Conservation (phyloP, 1,140 invertebrate species). For the Achatina immaculata region DNA sequence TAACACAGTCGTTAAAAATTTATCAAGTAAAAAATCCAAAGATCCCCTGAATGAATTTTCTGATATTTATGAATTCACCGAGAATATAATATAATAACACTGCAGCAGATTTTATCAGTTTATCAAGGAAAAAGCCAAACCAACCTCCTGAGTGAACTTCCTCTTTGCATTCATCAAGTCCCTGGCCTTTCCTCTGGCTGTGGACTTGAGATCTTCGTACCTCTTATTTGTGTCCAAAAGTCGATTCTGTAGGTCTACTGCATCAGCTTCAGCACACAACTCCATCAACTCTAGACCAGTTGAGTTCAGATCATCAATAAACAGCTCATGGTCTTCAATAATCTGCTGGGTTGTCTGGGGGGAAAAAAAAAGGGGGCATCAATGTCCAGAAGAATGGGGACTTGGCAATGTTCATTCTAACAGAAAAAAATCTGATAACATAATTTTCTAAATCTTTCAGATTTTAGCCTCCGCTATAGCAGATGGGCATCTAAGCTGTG, state of each 20-base stretch:
- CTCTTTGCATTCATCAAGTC: constrained; percentile 85
- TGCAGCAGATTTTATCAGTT: too few species aligned
- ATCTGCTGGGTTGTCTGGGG: constrained; percentile 79
- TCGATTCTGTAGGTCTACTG: constrained; percentile 87
- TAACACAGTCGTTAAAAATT: too few species aligned
- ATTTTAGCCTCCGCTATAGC: too few species aligned
- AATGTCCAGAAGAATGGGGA: too few species aligned
- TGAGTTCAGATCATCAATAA: constrained; percentile 97
- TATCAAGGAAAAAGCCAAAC: background rate
- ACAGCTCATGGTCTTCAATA: constrained; percentile 93
- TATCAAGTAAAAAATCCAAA: too few species aligned
- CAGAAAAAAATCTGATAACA: too few species aligned
- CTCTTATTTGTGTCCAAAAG: constrained; percentile 89
- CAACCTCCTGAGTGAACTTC: constrained; percentile 76
- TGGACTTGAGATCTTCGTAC: constrained; percentile 85
- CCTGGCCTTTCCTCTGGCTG: constrained; percentile 84
- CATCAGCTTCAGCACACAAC: constrained; percentile 92
- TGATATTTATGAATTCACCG: too few species aligned
- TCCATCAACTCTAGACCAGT: constrained; percentile 90
- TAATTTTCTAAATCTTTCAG: too few species aligned
- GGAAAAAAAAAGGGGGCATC: constrained; percentile 2
- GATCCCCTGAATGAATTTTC: too few species aligned
- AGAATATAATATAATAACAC: too few species aligned
- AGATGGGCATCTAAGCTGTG: too few species aligned
- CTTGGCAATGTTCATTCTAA: too few species aligned